Evolutionary conservation across 2,113 vertebrate species (phyloP).

Genomic region (Artemisiospiza belli): DNA sequence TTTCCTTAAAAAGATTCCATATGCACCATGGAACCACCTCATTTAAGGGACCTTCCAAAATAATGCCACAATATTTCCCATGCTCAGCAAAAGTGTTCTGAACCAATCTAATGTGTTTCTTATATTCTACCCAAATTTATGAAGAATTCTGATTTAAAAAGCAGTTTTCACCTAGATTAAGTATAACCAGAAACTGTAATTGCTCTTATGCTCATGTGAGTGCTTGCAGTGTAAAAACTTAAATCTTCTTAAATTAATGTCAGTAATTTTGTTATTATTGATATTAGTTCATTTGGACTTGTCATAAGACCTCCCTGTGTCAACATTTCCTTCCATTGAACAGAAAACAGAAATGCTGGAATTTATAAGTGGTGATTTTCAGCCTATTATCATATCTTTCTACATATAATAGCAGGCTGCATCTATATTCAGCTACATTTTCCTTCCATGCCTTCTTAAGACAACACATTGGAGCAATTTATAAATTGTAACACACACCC

Average conservation of each 20-base stretch:
- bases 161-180: neutral
- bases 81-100: neutral
- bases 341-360: neutral
- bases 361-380: neutral
- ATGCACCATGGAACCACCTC: rapidly evolving
- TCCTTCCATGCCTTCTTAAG: neutral
- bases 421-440: neutral
- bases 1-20: neutral
- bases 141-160: neutral
- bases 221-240: neutral
- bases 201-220: neutral
- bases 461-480: neutral
- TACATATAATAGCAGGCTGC: neutral
- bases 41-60: neutral
- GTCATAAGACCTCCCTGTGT: neutral
- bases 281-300: neutral
- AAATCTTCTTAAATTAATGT: neutral
- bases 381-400: neutral
- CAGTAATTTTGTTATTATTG: neutral
- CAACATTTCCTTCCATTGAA: neutral
- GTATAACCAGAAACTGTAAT: neutral
- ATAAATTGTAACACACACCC: neutral
- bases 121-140: neutral
- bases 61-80: neutral
- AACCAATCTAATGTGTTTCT: neutral